These are phyloP conservation scores for Tenthredo livida DNA, from an alignment of 2,888 invertebrate genomes.

Conservation along the genomic window DNA sequence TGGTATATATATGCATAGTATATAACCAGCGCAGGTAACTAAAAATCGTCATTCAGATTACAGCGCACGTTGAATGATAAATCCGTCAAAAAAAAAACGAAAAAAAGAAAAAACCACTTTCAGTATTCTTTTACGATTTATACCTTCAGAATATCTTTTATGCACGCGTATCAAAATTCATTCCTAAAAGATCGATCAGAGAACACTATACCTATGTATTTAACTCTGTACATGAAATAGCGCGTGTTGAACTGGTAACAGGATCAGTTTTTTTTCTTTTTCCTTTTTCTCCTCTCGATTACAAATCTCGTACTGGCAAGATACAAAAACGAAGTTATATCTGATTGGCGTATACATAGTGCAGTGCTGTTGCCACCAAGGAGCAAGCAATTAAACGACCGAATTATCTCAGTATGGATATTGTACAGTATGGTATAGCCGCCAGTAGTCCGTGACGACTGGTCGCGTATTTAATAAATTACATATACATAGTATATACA, in stretches of 20 bases:
- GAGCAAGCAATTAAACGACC: slow-evolving; percentile 21
- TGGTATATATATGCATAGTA: not conserved
- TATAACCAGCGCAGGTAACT: not conserved
- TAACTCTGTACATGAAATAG: not conserved
- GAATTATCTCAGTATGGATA: not conserved
- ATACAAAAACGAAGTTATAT: slow-evolving; percentile 8
- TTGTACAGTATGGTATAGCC: not conserved
- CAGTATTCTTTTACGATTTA: too few species aligned
- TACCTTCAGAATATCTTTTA: too few species aligned
- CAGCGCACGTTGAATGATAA: not conserved
- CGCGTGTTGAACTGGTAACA: slow-evolving; percentile 20
- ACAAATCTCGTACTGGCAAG: not conserved
- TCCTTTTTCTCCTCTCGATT: not conserved
- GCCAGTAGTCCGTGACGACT: not conserved
- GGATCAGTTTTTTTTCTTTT: not conserved
- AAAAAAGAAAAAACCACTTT: too few species aligned
- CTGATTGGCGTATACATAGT: not conserved
- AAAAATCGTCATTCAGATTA: slow-evolving; percentile 27
- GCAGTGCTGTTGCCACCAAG: slow-evolving; percentile 6
- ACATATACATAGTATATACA: too few species aligned
- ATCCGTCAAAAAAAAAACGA: too few species aligned
- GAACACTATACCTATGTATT: not conserved
- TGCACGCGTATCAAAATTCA: not conserved
- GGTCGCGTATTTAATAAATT: not conserved
- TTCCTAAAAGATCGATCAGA: not conserved